These are phyloP conservation scores for Physella acuta DNA, from an alignment of 1,140 invertebrate species.

Conservation along the genomic window DNA sequence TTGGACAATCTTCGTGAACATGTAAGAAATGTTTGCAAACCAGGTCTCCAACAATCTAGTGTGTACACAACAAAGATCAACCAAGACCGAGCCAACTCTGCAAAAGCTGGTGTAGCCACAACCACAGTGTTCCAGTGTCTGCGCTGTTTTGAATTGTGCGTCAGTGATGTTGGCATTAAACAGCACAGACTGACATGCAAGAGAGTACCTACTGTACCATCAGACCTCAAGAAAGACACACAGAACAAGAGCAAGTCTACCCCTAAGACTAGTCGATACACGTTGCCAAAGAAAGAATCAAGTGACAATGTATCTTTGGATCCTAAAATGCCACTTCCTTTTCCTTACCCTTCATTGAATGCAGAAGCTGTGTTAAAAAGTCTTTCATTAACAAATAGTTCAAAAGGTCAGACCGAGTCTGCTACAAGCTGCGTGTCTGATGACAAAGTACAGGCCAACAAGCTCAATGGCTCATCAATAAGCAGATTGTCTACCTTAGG, in stretches of 20 bases:
- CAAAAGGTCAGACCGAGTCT: no score
- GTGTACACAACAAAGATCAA: slow-evolving; percentile 18
- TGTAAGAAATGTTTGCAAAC: slow-evolving; percentile 29
- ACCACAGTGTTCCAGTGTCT: slow-evolving; percentile 34
- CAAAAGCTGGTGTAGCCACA: slow-evolving; percentile 27
- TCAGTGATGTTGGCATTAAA: slow-evolving; percentile 29
- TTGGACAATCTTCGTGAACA: slow-evolving; percentile 28
- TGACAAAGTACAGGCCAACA: no score
- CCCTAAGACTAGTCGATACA: neutral
- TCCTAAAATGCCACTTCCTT: slow-evolving; percentile 14
- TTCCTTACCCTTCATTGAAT: slow-evolving; percentile 9
- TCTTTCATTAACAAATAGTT: neutral
- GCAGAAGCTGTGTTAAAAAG: slow-evolving; percentile 17
- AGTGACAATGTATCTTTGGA: neutral
- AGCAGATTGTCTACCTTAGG: no score
- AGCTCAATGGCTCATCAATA: no score
- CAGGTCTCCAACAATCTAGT: slow-evolving; percentile 23
- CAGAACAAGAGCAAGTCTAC: neutral
- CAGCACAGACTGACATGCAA: slow-evolving; percentile 29
- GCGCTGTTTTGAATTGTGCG: slow-evolving; percentile 29
- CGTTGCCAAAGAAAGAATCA: neutral
- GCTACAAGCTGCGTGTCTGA: no score
- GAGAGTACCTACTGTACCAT: slow-evolving; percentile 24
- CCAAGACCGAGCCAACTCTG: slow-evolving; percentile 23
- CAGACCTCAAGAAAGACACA: slow-evolving; percentile 17